These are phyloP conservation scores for Euthynnus affinis DNA, from an alignment of 2,797 vertebrate genomes.

Conservation along the genomic window DNA sequence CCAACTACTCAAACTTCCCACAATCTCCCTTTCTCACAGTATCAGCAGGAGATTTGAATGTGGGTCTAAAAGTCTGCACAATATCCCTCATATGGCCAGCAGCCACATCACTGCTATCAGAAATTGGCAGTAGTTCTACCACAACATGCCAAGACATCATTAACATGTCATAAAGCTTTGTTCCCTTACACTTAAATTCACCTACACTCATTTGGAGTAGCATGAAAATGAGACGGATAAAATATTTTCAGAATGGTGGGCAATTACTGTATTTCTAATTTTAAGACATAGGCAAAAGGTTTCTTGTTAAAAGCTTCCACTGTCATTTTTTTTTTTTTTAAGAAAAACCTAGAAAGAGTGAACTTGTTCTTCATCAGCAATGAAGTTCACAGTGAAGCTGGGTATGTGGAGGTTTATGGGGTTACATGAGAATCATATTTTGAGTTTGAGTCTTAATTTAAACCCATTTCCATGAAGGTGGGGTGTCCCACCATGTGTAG, in stretches of 20 bases:
- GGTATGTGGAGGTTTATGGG: neutral
- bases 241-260: too few relatives aligned
- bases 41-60: neutral
- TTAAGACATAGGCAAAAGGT: neutral
- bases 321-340: too few relatives aligned
- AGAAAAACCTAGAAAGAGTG: neutral
- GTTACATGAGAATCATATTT: neutral
- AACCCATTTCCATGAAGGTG: neutral
- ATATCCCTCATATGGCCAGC: neutral
- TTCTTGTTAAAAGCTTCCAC: neutral
- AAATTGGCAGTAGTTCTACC: neutral
- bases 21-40: neutral
- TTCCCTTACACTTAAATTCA: neutral
- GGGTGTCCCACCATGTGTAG: neutral
- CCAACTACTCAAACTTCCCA: too few relatives aligned
- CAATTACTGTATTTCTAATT: neutral
- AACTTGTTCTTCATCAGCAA: neutral
- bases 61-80: neutral
- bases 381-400: neutral
- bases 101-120: neutral
- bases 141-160: constrained; percentile 2
- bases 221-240: too few relatives aligned
- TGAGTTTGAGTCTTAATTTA: neutral
- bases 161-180: constrained; percentile 9
- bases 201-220: neutral